phyloP scores from a whole-genome alignment of 2,113 vertebrate species.

The Calyptommatus sinebrachiatus region DNA sequence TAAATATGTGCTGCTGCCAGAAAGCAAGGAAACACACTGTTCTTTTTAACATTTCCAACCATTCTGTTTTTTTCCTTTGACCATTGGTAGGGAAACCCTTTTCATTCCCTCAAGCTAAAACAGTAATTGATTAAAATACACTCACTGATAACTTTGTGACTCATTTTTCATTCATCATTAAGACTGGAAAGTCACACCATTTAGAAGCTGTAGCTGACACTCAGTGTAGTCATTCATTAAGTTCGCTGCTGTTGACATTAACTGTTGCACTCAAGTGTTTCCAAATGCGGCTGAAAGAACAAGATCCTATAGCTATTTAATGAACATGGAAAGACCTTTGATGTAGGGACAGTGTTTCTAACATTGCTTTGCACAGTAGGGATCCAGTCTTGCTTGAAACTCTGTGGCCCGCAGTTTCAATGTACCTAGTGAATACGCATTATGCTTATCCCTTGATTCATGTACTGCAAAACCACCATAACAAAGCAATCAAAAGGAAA shows the following conservation, averaged over 20 bases:
- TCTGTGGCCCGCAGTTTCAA: not conserved
- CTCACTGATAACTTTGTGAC: constrained; percentile 3
- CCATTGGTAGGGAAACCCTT: not conserved
- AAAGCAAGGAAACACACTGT: not conserved
- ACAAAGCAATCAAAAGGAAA: not conserved
- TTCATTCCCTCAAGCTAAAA: not conserved
- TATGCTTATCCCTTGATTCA: too few relatives aligned
- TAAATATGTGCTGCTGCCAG: not conserved
- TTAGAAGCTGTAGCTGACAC: constrained; percentile 45
- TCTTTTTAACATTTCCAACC: not conserved
- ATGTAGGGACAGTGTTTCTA: constrained; percentile 16
- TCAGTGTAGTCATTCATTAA: constrained; percentile 61
- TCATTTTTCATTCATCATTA: constrained; percentile 19
- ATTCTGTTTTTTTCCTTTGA: not conserved
- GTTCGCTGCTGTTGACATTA: constrained; percentile 50
- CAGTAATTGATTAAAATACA: not conserved
- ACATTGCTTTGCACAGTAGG: not conserved
- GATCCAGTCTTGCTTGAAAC: not conserved
- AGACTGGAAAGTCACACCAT: constrained; percentile 28
- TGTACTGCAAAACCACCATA: too few relatives aligned
- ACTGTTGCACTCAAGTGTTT: constrained; percentile 51
- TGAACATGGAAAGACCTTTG: constrained; percentile 44
- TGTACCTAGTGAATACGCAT: not conserved
- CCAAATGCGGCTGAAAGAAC: constrained; percentile 47
- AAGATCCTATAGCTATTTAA: constrained; percentile 45